A percentile compares a stretch with the other conserved stretches of the same genome.
phyloP scores from a whole-genome alignment of 2,113 vertebrate species.

The Pavo muticus region DNA sequence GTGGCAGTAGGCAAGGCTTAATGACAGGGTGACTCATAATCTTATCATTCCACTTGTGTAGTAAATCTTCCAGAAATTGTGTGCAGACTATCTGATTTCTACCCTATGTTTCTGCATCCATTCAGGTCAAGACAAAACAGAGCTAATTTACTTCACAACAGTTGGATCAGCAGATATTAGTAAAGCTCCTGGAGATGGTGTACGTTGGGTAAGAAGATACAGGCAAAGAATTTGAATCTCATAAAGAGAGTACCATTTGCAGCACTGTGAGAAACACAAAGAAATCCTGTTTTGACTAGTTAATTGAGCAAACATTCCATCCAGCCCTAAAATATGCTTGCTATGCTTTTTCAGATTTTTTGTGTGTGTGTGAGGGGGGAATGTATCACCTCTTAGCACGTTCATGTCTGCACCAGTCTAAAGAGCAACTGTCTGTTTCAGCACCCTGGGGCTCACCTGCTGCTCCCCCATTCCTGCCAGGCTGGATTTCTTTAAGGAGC shows the following conservation, averaged over 20 bases:
- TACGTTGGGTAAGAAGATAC: not conserved
- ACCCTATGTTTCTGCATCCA: not conserved
- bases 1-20: not conserved
- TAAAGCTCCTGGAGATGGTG: not conserved
- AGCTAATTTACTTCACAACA: not conserved
- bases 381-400: not conserved
- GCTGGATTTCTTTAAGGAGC: not conserved
- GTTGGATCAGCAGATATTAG: not conserved
- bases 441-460: conserved; percentile 50
- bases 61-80: not conserved
- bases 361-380: not conserved
- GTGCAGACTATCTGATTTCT: not conserved
- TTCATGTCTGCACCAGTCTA: conserved; percentile 48
- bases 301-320: conserved; percentile 71
- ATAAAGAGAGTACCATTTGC: conserved; percentile 42
- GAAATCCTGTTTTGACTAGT: conserved; percentile 69
- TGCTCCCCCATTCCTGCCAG: conserved; percentile 14
- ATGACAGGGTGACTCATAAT: not conserved
- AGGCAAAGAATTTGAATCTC: conserved; percentile 23
- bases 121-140: not conserved
- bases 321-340: conserved; percentile 63
- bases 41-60: not conserved
- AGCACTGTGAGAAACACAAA: conserved; percentile 28
- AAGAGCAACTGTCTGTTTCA: conserved; percentile 26
- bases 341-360: conserved; percentile 59